Conservation (phyloP, 35 echinoderm and acorn worm genomes). For the Lytechinus pictus region DNA sequence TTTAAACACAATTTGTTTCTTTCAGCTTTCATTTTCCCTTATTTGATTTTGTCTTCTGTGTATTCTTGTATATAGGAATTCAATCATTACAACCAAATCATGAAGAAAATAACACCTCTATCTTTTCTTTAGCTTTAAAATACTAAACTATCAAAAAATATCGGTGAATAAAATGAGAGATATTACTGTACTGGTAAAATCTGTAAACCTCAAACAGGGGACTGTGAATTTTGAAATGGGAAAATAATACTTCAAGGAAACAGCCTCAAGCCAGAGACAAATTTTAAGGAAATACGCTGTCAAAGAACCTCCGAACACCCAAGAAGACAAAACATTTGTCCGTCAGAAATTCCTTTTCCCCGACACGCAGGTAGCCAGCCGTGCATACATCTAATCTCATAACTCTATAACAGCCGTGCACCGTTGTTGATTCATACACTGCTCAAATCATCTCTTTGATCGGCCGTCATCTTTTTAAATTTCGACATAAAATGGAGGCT, state of each 20-base stretch:
- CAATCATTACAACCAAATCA: too few relatives aligned
- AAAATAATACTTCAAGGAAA: neutral
- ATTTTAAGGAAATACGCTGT: constrained; percentile 1
- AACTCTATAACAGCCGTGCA: neutral
- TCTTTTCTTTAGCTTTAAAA: too few relatives aligned
- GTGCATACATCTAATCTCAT: neutral
- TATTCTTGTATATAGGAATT: too few relatives aligned
- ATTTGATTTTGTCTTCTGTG: too few relatives aligned
- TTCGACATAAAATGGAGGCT: neutral
- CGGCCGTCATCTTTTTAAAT: constrained; percentile 22
- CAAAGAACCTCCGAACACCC: constrained; percentile 9
- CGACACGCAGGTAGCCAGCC: constrained; percentile 5
- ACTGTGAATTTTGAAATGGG: neutral
- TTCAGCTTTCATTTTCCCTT: too few relatives aligned
- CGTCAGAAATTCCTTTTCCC: neutral
- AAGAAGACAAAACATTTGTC: neutral
- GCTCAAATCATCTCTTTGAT: neutral
- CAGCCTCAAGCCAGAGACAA: neutral
- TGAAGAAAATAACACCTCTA: too few relatives aligned
- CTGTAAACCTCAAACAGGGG: neutral
- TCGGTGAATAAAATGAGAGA: too few relatives aligned
- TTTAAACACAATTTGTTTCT: too few relatives aligned
- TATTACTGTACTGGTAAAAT: too few relatives aligned
- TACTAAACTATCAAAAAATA: too few relatives aligned
- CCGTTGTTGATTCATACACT: constrained; percentile 28